phyloP scores from a whole-genome alignment of 2,888 invertebrate genomes.

The Agonopterix subpropinquella region DNA sequence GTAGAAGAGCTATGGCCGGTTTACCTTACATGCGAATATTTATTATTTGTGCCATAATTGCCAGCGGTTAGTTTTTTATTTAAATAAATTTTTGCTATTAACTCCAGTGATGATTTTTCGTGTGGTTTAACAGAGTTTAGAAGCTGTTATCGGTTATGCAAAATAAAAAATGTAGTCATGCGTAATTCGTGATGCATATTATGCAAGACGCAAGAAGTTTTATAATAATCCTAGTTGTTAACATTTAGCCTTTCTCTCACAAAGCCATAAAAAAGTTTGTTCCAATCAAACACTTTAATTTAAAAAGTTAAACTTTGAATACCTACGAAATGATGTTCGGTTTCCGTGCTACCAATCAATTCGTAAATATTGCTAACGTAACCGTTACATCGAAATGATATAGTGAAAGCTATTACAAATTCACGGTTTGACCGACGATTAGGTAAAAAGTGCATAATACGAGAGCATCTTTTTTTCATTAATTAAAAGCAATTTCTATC shows the following conservation, averaged over 20 bases:
- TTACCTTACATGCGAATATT: conserved; percentile 48
- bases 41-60: conserved; percentile 56
- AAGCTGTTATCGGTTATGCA: too few relatives aligned
- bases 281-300: background rate
- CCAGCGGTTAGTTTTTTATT: conserved; percentile 57
- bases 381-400: conserved; percentile 48
- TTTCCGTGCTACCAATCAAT: conserved; percentile 11
- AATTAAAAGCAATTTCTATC: background rate
- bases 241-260: background rate
- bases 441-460: conserved; percentile 9
- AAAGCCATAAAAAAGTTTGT: background rate
- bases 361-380: conserved; percentile 48
- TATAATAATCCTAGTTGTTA: conserved; percentile 5
- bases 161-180: conserved; percentile 19
- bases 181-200: conserved; percentile 38
- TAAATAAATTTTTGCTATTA: background rate
- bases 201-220: conserved; percentile 49
- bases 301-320: background rate
- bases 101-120: background rate
- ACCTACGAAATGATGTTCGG: background rate
- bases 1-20: conserved; percentile 47
- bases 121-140: background rate
- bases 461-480: conserved; percentile 9
- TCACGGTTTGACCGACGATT: conserved; percentile 17
- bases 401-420: conserved; percentile 52